These are phyloP conservation scores for Trichonephila inaurata DNA, from an alignment of 1,140 invertebrate species.

Conservation along the genomic window DNA sequence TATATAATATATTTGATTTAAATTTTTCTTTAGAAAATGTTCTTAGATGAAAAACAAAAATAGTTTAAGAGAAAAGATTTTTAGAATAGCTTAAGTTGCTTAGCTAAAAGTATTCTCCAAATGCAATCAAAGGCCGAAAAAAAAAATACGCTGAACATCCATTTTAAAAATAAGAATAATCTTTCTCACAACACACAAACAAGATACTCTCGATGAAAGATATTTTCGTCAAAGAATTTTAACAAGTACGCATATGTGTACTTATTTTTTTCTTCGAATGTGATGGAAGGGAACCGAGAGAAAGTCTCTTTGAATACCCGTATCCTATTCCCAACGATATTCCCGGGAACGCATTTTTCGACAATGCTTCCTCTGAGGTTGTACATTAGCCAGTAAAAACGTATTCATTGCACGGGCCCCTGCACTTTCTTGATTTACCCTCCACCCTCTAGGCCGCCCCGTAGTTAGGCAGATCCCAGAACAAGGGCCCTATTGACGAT, in stretches of 20 bases:
- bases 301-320: neutral
- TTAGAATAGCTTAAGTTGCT: no score
- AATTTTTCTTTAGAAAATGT: no score
- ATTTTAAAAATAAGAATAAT: neutral
- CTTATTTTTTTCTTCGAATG: neutral
- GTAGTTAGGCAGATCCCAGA: constrained; percentile 8
- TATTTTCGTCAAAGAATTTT: constrained; percentile 20
- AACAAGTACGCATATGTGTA: neutral
- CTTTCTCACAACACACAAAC: neutral
- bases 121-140: no score
- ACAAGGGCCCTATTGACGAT: constrained; percentile 33
- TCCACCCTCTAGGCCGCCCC: neutral
- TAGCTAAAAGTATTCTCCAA: no score
- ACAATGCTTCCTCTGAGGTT: constrained; percentile 3
- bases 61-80: no score
- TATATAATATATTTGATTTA: no score
- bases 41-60: no score
- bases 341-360: neutral
- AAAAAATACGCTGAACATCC: neutral
- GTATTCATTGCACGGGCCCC: neutral
- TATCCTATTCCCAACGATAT: neutral
- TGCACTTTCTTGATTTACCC: neutral
- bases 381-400: neutral
- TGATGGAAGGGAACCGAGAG: neutral
- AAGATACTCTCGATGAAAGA: neutral